Evolutionary conservation across 2,797 vertebrate species (phyloP).

Genomic region (Chrysocyon brachyurus): DNA sequence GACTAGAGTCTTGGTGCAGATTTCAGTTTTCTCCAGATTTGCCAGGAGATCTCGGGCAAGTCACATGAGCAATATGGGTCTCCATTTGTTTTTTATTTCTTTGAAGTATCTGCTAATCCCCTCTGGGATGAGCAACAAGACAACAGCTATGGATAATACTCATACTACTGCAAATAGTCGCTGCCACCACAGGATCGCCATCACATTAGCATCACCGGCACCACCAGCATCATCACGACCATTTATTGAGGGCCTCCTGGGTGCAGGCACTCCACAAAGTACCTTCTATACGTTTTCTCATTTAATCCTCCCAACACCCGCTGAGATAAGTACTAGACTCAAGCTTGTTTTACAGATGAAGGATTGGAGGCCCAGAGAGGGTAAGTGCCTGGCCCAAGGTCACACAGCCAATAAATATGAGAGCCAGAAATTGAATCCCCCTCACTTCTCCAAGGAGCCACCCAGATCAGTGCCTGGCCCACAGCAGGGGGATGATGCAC

Average conservation of each 20-base stretch:
- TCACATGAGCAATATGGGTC: too few relatives aligned
- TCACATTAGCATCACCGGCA: not conserved
- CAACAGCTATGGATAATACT: not conserved
- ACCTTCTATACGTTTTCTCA: not conserved
- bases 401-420: not conserved
- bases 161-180: not conserved
- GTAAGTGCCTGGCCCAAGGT: not conserved
- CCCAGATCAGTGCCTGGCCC: not conserved
- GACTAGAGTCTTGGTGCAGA: not conserved
- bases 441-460: not conserved
- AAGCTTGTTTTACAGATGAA: not conserved
- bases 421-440: not conserved
- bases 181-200: too few relatives aligned
- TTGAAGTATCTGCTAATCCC: not conserved
- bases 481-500: not conserved
- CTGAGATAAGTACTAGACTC: not conserved
- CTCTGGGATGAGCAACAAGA: not conserved
- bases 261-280: not conserved
- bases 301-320: not conserved
- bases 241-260: not conserved
- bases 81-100: not conserved
- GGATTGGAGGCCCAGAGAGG: not conserved
- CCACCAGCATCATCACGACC: too few relatives aligned
- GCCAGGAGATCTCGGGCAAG: not conserved
- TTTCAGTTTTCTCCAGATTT: not conserved